A percentile compares a stretch with the other conserved stretches of the same genome.
Evolutionary conservation across 2,888 invertebrate genomes (phyloP).

Genomic region (Drosophila fungiperda): DNA sequence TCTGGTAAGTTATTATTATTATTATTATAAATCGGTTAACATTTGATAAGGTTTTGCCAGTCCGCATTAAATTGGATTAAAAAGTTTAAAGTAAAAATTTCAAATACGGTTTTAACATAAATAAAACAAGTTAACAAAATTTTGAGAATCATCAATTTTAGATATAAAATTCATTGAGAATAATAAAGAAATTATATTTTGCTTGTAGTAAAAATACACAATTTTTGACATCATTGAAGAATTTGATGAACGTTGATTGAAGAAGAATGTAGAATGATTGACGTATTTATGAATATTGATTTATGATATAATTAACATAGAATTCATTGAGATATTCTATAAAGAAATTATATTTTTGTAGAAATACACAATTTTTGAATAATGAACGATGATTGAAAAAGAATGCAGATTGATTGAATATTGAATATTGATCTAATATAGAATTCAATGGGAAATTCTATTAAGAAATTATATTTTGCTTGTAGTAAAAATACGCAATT

Average conservation of each 20-base stretch:
- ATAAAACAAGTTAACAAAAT: neutral
- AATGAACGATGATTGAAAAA: neutral
- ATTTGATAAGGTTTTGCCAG: too few species aligned
- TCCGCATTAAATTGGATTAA: neutral
- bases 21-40: too few species aligned
- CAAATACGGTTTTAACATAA: neutral
- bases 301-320: too few species aligned
- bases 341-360: neutral
- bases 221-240: neutral
- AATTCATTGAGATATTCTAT: too few species aligned
- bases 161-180: neutral
- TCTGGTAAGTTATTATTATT: conserved; percentile 87
- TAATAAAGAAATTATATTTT: neutral
- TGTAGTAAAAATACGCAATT: neutral
- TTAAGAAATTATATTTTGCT: neutral
- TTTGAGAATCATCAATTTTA: neutral
- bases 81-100: neutral
- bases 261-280: too few species aligned
- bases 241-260: neutral
- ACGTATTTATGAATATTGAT: too few species aligned
- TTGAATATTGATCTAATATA: neutral
- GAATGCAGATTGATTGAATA: neutral
- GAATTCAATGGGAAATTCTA: neutral
- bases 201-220: neutral
- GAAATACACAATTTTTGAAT: too few species aligned